Evolutionary conservation across 2,113 vertebrate genomes (phyloP).

Genomic region (Mola mola): DNA sequence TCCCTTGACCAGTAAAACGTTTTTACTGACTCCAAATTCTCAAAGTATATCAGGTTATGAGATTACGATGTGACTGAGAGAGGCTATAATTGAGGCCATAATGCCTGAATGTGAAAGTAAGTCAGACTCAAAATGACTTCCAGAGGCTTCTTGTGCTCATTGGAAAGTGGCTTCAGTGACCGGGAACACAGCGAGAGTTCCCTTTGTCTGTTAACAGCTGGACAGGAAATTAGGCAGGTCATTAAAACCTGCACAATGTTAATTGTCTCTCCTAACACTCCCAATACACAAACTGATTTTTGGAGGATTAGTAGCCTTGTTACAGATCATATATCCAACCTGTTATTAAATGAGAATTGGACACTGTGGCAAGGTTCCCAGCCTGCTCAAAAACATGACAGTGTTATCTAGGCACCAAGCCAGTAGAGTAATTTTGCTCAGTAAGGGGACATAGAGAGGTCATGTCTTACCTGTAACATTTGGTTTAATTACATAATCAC

Average conservation of each 20-base stretch:
- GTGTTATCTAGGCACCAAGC: slow-evolving; percentile 60
- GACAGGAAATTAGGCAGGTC: slow-evolving; percentile 58
- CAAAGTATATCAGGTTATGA: slow-evolving; percentile 56
- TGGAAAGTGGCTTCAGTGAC: slow-evolving; percentile 43
- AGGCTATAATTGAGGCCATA: slow-evolving; percentile 54
- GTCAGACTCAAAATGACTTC: slow-evolving; percentile 60
- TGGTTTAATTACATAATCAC: slow-evolving; percentile 70
- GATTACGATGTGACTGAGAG: slow-evolving; percentile 50
- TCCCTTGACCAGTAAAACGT: slow-evolving; percentile 11
- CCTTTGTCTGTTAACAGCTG: slow-evolving; percentile 51
- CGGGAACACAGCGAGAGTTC: slow-evolving; percentile 39
- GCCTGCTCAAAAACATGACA: slow-evolving; percentile 55
- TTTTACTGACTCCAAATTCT: slow-evolving; percentile 35
- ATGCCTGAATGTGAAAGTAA: slow-evolving; percentile 54
- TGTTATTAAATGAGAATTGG: slow-evolving; percentile 70
- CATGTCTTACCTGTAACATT: slow-evolving; percentile 67
- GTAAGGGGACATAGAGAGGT: slow-evolving; percentile 48
- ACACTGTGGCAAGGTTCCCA: slow-evolving; percentile 68
- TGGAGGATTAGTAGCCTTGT: slow-evolving; percentile 71
- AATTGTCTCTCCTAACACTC: slow-evolving; percentile 58
- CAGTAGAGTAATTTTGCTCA: slow-evolving; percentile 68
- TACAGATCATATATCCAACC: slow-evolving; percentile 67
- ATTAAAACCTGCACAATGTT: slow-evolving; percentile 56
- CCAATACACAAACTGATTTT: slow-evolving; percentile 64
- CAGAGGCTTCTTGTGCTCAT: slow-evolving; percentile 52